Conservation (phyloP, 2,797 vertebrate genomes). For the Cuniculus paca region DNA sequence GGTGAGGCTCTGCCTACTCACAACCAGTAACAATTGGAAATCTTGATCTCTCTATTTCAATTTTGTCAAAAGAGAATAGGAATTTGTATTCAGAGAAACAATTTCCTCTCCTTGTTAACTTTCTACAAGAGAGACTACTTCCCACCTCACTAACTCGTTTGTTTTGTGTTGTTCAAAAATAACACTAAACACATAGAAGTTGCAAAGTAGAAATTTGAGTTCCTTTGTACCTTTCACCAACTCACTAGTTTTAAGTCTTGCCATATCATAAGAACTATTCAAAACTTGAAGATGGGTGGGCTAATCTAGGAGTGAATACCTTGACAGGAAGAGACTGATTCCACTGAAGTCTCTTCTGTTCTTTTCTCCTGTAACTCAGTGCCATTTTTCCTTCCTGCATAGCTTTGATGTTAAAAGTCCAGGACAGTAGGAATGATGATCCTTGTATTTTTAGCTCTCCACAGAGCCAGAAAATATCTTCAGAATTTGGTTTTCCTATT, state of each 20-base stretch:
- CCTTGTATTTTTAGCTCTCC: slow-evolving; percentile 78
- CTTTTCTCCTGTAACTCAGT: neutral
- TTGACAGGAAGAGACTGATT: neutral
- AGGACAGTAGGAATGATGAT: slow-evolving; percentile 60
- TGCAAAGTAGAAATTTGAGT: slow-evolving; percentile 4
- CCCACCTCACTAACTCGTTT: neutral
- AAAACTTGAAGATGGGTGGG: slow-evolving; percentile 15
- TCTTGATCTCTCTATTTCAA: neutral
- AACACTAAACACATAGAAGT: neutral
- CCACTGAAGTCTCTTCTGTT: slow-evolving; percentile 44
- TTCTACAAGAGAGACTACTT: neutral
- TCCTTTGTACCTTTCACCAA: neutral
- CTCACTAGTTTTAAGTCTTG: slow-evolving; percentile 7
- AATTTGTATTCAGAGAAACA: slow-evolving; percentile 19
- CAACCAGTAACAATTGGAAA: slow-evolving; percentile 64
- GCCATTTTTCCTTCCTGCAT: slow-evolving; percentile 38
- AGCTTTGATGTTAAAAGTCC: slow-evolving; percentile 53
- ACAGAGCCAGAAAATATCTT: slow-evolving; percentile 71
- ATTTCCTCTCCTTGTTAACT: neutral
- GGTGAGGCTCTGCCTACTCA: slow-evolving; percentile 69
- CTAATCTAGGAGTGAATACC: slow-evolving; percentile 25
- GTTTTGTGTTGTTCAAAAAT: slow-evolving; percentile 48
- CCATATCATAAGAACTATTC: slow-evolving; percentile 31
- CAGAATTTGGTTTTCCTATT: slow-evolving; percentile 36
- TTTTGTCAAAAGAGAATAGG: neutral